phyloP scores from a whole-genome alignment of 2,113 vertebrate species.

The Platichthys stellatus region DNA sequence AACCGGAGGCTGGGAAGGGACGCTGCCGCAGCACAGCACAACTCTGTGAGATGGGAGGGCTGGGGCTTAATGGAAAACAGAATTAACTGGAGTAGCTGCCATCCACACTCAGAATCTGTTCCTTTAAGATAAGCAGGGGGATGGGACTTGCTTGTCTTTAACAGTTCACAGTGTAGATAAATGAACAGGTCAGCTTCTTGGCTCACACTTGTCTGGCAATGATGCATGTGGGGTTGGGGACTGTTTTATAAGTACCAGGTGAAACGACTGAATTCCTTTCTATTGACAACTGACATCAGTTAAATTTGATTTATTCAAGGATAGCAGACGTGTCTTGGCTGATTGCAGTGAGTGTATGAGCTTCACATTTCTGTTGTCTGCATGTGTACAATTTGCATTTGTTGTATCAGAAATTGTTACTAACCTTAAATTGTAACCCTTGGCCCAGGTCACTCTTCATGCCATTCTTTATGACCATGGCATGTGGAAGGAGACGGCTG shows the following conservation, averaged over 20 bases:
- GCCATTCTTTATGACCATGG: neutral
- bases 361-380: too few species aligned
- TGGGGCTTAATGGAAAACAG: neutral
- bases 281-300: too few species aligned
- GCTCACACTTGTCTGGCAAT: neutral
- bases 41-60: neutral
- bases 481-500: neutral
- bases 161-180: too few species aligned
- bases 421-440: neutral
- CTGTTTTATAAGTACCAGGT: neutral
- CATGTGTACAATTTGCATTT: too few species aligned
- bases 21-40: neutral
- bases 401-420: too few species aligned
- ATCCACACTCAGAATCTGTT: neutral
- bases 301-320: too few species aligned
- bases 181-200: too few species aligned
- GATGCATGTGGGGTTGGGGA: neutral
- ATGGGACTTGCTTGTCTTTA: neutral
- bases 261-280: too few species aligned
- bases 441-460: neutral
- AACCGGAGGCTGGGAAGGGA: neutral
- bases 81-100: neutral
- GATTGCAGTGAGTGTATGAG: too few species aligned
- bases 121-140: neutral
- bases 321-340: too few species aligned